Percentiles rank a stretch among this genome's conserved stretches.
Evolutionary conservation across 2,888 invertebrate genomes (phyloP).

Genomic region (Platycheirus albimanus): DNA sequence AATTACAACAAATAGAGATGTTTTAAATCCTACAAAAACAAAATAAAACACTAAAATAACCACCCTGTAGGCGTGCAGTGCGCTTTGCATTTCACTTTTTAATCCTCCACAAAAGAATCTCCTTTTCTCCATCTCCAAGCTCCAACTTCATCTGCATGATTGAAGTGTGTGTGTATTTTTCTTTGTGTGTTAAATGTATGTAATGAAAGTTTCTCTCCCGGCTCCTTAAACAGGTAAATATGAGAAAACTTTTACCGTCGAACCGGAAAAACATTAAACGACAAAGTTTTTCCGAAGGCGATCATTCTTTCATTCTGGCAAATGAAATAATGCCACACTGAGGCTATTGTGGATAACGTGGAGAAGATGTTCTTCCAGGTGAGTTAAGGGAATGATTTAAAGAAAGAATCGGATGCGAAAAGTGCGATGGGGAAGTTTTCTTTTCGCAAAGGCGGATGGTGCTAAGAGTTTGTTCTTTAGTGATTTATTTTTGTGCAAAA

Average conservation of each 20-base stretch:
- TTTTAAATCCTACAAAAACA: too few relatives aligned
- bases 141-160: too few relatives aligned
- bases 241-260: conserved; percentile 72
- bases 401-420: conserved; percentile 35
- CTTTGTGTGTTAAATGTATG: conserved; percentile 13
- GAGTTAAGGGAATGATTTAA: conserved; percentile 6
- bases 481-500: conserved; percentile 19
- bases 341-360: conserved; percentile 60
- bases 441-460: conserved; percentile 41
- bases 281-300: conserved; percentile 73
- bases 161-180: neutral
- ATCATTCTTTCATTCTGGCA: conserved; percentile 72
- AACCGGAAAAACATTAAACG: conserved; percentile 74
- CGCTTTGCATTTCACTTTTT: conserved; percentile 26
- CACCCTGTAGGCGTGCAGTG: neutral
- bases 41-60: too few relatives aligned
- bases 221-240: conserved; percentile 66
- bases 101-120: neutral
- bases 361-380: conserved; percentile 45
- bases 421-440: conserved; percentile 58
- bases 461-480: conserved; percentile 45
- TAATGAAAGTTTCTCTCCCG: conserved; percentile 52
- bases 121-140: too few relatives aligned
- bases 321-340: conserved; percentile 68
- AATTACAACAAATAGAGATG: too few relatives aligned